Conservation (phyloP, 2,888 invertebrate genomes). For the Nipponacmea schrenckii region DNA sequence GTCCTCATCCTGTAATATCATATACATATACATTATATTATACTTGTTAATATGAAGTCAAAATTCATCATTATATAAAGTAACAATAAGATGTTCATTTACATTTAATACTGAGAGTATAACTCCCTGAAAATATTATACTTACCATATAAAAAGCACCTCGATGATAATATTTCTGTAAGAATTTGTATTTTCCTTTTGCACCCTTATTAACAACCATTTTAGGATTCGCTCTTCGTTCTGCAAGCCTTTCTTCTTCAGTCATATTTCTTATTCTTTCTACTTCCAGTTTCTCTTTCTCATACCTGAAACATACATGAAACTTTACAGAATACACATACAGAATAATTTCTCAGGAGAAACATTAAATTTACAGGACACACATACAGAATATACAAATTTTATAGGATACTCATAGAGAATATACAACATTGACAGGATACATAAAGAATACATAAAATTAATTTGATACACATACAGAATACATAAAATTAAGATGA, state of each 20-base stretch:
- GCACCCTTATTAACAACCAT: slow-evolving; percentile 84
- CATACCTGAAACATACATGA: slow-evolving; percentile 72
- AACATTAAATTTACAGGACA: too few relatives aligned
- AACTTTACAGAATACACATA: too few relatives aligned
- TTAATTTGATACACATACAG: too few relatives aligned
- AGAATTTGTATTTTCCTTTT: slow-evolving; percentile 93
- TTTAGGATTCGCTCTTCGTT: slow-evolving; percentile 90
- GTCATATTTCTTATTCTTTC: slow-evolving; percentile 92
- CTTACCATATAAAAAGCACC: slow-evolving; percentile 94
- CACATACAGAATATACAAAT: too few relatives aligned
- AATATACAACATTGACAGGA: too few relatives aligned
- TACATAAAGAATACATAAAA: too few relatives aligned
- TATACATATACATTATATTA: background rate
- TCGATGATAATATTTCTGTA: slow-evolving; percentile 99
- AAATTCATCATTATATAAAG: background rate
- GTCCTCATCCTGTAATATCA: slow-evolving; percentile 78
- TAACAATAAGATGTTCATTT: background rate
- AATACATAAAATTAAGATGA: too few relatives aligned
- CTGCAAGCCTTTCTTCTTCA: slow-evolving; percentile 93
- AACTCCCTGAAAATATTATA: background rate
- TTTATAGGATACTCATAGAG: too few relatives aligned
- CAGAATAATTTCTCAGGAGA: too few relatives aligned
- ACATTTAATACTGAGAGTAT: background rate
- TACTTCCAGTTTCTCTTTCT: slow-evolving; percentile 87
- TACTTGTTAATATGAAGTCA: background rate